Base-by-base conservation (phyloP, 2,113 vertebrate species). In the Illadopsis cleaveri region DNA sequence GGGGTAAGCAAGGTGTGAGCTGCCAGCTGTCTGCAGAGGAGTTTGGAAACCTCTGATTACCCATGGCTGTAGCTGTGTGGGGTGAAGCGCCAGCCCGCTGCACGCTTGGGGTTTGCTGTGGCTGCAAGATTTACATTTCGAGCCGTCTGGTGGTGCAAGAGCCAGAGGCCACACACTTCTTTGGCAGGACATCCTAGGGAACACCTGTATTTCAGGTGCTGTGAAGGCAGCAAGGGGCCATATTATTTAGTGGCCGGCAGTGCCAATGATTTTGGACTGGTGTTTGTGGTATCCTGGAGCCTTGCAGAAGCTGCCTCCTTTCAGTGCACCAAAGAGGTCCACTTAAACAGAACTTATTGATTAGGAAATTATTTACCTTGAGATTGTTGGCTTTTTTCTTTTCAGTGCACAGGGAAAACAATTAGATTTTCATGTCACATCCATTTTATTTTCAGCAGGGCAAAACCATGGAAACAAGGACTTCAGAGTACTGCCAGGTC, bases 21-120 rank as follows among this genome's bases (percentile, higher is more conserved):
- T 2, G 10, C 54, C 91, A 90, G 58, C 62, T 82, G 54, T 21
- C 25, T 80, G 75, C 62, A 88, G 71, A 73, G 79, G 58, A 83
- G 64, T 81, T 33, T 81, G 85, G 82, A 86, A 90, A 58, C 42
- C 68, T 94, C 38, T 0, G 4, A 19, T n/a, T 21, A 37, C 2
- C 58, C 68, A 7, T 15, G 20, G 69, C 65, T 51, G 72, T 11
- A 23, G 77, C 80, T 40, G 25, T 35, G 18, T 1, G 2, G 37
- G 57, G 57, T 1, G 2, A 72, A 78, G 45, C 0, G 0, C 66
- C 4, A 7, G 57, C 82, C 58, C 0, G 0, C 38, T 50, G 71
- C 35, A 28, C 0, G 0, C 33, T 13, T 33, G 64, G 50, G 42
- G 64, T 61, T 90, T 45, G 70, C 48, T 73, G 31, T 47, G 81